Percentiles rank a stretch among this genome's conserved stretches.
phyloP scores from a whole-genome alignment of 2,113 vertebrate species.

The Cyprinodon variegatus region DNA sequence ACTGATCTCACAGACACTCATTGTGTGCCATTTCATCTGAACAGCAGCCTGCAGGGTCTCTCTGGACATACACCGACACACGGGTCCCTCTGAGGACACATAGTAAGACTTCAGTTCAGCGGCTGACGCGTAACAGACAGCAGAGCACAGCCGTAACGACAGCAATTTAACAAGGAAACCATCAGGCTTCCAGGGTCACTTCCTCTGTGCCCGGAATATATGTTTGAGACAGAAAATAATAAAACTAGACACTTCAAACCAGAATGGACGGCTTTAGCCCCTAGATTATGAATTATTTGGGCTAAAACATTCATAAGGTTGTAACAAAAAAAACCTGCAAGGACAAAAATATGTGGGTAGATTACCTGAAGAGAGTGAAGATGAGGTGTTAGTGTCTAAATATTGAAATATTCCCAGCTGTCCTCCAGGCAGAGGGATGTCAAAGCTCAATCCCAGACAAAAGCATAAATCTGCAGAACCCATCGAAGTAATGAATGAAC shows the following conservation, averaged over 20 bases:
- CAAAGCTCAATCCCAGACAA: constrained; percentile 25
- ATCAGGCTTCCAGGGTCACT: not conserved
- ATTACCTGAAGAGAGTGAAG: constrained; percentile 48
- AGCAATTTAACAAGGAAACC: not conserved
- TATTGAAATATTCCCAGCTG: constrained; percentile 50
- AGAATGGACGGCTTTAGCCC: not conserved
- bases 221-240: not conserved
- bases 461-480: constrained; percentile 53
- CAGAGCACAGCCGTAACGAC: not conserved
- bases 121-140: not conserved
- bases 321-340: not conserved
- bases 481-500: constrained; percentile 53
- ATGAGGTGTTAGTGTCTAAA: constrained; percentile 32
- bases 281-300: not conserved
- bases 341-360: fast-evolving
- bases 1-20: constrained; percentile 40
- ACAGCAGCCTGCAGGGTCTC: constrained; percentile 30
- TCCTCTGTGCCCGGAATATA: not conserved
- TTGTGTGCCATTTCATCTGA: constrained; percentile 38
- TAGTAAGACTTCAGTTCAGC: not conserved
- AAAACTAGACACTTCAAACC: not conserved
- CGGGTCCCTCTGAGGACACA: constrained; percentile 2
- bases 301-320: not conserved
- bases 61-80: not conserved
- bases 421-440: constrained; percentile 44